Evolutionary conservation across 2,888 invertebrate species (phyloP), one percentile per base, ranked within the genome.

Genomic region (Scotopteryx bipunctaria): DNA sequence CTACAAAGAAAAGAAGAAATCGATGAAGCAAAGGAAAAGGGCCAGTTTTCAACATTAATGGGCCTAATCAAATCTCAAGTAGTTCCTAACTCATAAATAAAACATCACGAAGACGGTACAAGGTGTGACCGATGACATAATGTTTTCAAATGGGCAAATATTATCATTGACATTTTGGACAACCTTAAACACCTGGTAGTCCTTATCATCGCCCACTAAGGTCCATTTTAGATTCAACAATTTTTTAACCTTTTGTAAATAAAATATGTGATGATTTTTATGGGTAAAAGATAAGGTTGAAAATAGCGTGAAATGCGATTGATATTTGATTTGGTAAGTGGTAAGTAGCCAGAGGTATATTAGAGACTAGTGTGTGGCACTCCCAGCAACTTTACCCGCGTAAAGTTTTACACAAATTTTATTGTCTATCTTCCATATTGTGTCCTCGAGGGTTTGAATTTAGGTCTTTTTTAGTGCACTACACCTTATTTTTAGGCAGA

Each of bases 61-160:
- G 32, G 17, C 25, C 27, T 35, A 47, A 47, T 41, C 25, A 41
- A 48, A 48, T 40, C 25, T 35, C 47, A 23, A 47, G 32, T 40
- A 21, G n/a, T n/a, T n/a, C n/a, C 29, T 32, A 21, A 27, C 53
- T 59, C 47, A 63, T 63, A 61, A 63, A 63, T 47, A 37, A 59
- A 57, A 55, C 61, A 58, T 65, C 50, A 61, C 49, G 52, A 50
- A 47, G 50, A 55, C 19, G 50, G 31, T 54, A 44, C 57, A 52
- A 67, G 70, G 72, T 62, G 72, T 63, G 71, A 42, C 65, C 58
- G 64, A 66, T 73, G 71, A 71, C 71, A 63, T 69, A 66, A 73
- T 64, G 46, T 57, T 47, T 57, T 49, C 40, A 52, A 48, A 64
- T 50, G 25, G 55, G 41, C 55, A 58, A 54, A 57, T 50, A 59